Evolutionary conservation across 2,113 vertebrate species (phyloP).

Genomic region (Stigmatopora argus): DNA sequence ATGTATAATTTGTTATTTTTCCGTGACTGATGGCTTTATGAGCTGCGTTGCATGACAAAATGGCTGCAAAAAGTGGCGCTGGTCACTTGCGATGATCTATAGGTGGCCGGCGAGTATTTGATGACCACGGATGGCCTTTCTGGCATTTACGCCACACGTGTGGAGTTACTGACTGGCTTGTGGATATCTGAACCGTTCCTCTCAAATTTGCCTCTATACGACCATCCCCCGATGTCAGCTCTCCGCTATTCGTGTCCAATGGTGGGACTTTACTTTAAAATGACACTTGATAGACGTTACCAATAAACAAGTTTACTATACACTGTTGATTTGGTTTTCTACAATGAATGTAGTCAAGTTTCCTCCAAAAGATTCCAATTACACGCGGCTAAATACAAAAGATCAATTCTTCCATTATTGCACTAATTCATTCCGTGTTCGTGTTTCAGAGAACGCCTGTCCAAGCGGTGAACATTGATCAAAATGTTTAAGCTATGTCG

Average conservation of each 20-base stretch:
- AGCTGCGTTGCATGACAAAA: conserved; percentile 53
- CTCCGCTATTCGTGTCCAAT: background rate
- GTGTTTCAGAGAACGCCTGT: conserved; percentile 22
- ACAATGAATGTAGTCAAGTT: too few relatives aligned
- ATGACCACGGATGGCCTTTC: conserved; percentile 30
- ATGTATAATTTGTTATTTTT: conserved; percentile 5
- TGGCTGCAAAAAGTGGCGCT: conserved; percentile 36
- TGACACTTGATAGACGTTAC: background rate
- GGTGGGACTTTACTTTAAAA: background rate
- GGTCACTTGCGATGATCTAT: conserved; percentile 21
- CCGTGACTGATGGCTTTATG: conserved; percentile 49
- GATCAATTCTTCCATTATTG: too few relatives aligned
- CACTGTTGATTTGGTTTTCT: too few relatives aligned
- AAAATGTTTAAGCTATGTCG: conserved; percentile 64
- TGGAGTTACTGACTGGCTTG: conserved; percentile 35
- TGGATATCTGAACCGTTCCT: background rate
- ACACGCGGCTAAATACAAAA: too few relatives aligned
- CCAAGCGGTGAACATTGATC: background rate
- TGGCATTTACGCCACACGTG: conserved; percentile 25
- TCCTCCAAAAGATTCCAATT: too few relatives aligned
- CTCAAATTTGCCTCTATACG: background rate
- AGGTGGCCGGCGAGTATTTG: conserved; percentile 32
- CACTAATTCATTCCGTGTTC: too few relatives aligned
- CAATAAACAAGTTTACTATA: too few relatives aligned
- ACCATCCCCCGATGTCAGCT: background rate